Evolutionary conservation across 2,113 vertebrate species (phyloP).

Genomic region (Aegotheles bennettii): DNA sequence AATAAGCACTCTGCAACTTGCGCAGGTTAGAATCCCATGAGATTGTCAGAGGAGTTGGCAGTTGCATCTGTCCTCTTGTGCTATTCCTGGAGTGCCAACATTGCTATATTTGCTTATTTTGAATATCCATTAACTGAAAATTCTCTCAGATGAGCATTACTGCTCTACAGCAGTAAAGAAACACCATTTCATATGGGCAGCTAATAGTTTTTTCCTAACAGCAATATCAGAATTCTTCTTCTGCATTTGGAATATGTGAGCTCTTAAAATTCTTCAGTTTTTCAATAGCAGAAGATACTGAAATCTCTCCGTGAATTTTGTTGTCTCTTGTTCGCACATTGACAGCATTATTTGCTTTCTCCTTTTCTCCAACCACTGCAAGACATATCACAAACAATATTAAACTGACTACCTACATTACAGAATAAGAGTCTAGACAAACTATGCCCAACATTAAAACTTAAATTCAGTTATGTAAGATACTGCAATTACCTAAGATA

Average conservation of each 20-base stretch:
- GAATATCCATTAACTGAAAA: not conserved
- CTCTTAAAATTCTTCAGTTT: conserved; percentile 82
- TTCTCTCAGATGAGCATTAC: not conserved
- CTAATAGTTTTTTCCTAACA: not conserved
- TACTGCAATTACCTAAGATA: conserved; percentile 83
- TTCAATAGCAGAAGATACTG: conserved; percentile 76
- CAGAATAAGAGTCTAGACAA: not conserved
- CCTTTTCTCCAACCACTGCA: conserved; percentile 95
- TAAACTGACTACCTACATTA: not conserved
- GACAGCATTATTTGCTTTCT: conserved; percentile 81
- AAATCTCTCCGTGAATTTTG: conserved; percentile 88
- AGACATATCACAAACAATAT: not conserved
- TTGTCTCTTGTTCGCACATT: conserved; percentile 93
- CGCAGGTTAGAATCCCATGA: not conserved
- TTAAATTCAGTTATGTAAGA: not conserved
- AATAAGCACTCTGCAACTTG: not conserved
- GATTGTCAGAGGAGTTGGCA: not conserved
- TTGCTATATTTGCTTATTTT: not conserved
- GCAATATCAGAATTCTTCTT: conserved; percentile 85
- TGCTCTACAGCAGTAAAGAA: not conserved
- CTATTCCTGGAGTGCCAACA: not conserved
- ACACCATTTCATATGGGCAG: not conserved
- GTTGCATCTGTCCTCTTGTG: not conserved
- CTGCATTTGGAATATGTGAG: conserved; percentile 75
- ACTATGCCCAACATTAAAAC: not conserved